Conservation (phyloP, 2,113 vertebrate genomes). For the Triplophysa dalaica region DNA sequence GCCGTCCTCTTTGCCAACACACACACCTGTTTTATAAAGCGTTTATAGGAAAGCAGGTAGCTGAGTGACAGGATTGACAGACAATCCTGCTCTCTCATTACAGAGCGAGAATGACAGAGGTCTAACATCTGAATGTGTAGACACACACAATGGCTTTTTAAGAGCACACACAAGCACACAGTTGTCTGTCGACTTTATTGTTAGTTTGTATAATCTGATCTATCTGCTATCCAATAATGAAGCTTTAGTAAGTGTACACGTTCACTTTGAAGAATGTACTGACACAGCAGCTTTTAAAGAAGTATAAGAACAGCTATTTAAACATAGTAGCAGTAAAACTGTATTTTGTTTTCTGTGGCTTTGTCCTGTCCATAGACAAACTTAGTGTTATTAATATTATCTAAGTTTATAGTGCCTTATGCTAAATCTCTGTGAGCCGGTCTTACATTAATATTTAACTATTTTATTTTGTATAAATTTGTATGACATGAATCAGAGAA, state of each 20-base stretch:
- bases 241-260: background rate
- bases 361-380: slow-evolving; percentile 11
- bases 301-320: background rate
- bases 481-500: too few relatives aligned
- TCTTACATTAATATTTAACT: too few relatives aligned
- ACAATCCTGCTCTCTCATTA: slow-evolving; percentile 43
- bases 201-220: background rate
- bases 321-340: background rate
- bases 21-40: slow-evolving; percentile 46
- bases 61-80: slow-evolving; percentile 45
- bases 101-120: background rate
- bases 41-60: slow-evolving; percentile 52
- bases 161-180: slow-evolving; percentile 9
- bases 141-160: slow-evolving; percentile 43
- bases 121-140: background rate
- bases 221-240: background rate
- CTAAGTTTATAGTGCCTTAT: background rate
- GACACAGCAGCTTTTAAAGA: background rate
- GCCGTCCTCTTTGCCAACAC: background rate
- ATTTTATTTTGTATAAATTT: too few relatives aligned
- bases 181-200: slow-evolving; percentile 2
- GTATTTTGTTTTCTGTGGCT: background rate
- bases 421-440: background rate
- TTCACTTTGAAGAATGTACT: slow-evolving; percentile 5
- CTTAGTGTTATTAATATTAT: background rate